phyloP scores from a whole-genome alignment of 2,113 vertebrate species.

The Oostethus manadensis region DNA sequence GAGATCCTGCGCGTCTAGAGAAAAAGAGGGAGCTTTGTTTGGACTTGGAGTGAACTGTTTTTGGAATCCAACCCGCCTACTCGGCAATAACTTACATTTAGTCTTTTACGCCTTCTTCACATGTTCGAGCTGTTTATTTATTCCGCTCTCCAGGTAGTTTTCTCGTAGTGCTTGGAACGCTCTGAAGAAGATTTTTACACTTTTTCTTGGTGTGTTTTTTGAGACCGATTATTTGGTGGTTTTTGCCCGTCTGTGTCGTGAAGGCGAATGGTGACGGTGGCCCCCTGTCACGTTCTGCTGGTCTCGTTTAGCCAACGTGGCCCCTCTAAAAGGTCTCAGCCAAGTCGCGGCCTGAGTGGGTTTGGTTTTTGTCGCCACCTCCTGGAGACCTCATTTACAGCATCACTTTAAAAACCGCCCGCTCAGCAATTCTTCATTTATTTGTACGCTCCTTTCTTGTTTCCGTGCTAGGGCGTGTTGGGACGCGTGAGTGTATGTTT shows the following conservation, averaged over 20 bases:
- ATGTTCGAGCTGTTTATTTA: constrained; percentile 56
- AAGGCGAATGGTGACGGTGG: not conserved
- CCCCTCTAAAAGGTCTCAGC: not conserved
- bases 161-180: constrained; percentile 10
- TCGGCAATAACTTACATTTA: constrained; percentile 51
- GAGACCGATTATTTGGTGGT: constrained; percentile 39
- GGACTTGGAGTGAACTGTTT: constrained; percentile 33
- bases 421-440: not conserved
- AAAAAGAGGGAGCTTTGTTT: not conserved
- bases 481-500: constrained; percentile 5
- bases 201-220: constrained; percentile 24
- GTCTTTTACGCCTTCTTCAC: constrained; percentile 28
- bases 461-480: constrained; percentile 2
- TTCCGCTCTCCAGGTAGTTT: constrained; percentile 49
- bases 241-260: constrained; percentile 33
- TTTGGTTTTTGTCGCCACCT: too few relatives aligned
- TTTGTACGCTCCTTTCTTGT: not conserved
- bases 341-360: too few relatives aligned
- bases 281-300: constrained; percentile 10
- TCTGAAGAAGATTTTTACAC: constrained; percentile 16
- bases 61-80: constrained; percentile 19
- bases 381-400: not conserved
- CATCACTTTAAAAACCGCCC: not conserved
- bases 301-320: constrained; percentile 22
- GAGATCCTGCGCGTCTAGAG: constrained; percentile 93